These are phyloP conservation scores for Tympanoctomys barrerae DNA, from an alignment of 2,797 vertebrate genomes.

Conservation along the genomic window DNA sequence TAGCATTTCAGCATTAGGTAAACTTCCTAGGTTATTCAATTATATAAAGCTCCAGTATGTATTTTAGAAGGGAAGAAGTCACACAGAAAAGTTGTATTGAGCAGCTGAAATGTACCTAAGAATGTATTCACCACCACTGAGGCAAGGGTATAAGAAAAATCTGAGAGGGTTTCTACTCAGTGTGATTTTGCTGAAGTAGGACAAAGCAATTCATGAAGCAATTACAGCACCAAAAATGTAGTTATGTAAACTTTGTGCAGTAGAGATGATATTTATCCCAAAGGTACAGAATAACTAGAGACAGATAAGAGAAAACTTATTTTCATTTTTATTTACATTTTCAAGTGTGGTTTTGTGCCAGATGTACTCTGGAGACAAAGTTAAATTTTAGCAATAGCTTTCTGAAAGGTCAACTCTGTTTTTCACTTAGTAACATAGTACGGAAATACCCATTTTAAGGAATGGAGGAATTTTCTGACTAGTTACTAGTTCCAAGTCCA, in stretches of 20 bases:
- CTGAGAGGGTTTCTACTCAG: not conserved
- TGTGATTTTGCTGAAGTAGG: not conserved
- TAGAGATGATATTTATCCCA: not conserved
- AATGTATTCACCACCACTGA: not conserved
- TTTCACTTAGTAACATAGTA: not conserved
- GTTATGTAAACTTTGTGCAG: not conserved
- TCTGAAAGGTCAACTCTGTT: not conserved
- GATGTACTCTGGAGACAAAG: not conserved
- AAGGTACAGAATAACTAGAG: not conserved
- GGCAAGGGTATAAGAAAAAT: not conserved
- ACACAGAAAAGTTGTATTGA: slow-evolving; percentile 44
- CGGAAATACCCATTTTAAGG: not conserved
- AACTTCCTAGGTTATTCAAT: slow-evolving; percentile 30
- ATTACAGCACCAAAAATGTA: not conserved
- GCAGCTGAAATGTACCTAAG: not conserved
- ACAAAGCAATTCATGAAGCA: not conserved
- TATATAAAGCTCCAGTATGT: slow-evolving; percentile 52
- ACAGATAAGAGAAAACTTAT: not conserved
- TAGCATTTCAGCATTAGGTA: slow-evolving; percentile 64
- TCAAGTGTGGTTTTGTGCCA: not conserved
- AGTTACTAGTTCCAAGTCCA: not conserved
- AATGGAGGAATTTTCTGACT: not conserved
- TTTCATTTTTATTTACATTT: not conserved
- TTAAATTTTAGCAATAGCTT: not conserved
- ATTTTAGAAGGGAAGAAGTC: slow-evolving; percentile 46